Evolutionary conservation across 1,140 invertebrate species (phyloP).

Genomic region (Drosophila littoralis): DNA sequence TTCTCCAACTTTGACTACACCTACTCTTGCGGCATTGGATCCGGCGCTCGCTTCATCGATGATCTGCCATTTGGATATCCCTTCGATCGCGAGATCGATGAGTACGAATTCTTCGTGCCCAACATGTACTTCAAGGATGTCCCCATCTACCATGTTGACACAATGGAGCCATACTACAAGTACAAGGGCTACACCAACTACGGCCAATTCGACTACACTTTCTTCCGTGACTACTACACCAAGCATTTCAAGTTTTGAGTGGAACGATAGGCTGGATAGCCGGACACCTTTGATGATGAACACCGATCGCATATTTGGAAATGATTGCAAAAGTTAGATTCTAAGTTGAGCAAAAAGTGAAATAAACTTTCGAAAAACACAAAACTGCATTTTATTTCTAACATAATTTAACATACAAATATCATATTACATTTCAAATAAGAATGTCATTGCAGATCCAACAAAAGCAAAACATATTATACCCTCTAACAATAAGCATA

Average conservation of each 20-base stretch:
- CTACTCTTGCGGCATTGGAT: slow-evolving; percentile 74
- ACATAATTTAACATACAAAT: background rate
- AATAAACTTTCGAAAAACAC: slow-evolving; percentile 73
- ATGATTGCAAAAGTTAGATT: slow-evolving; percentile 39
- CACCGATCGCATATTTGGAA: slow-evolving; percentile 36
- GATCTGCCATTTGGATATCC: slow-evolving; percentile 84
- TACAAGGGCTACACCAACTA: slow-evolving; percentile 72
- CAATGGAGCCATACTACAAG: slow-evolving; percentile 67
- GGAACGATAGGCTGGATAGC: background rate
- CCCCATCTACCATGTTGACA: slow-evolving; percentile 67
- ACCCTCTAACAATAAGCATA: too few relatives aligned
- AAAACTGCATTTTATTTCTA: background rate
- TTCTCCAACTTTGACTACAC: slow-evolving; percentile 69
- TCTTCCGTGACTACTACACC: slow-evolving; percentile 73
- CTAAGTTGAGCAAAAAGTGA: slow-evolving; percentile 71
- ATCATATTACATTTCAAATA: too few relatives aligned
- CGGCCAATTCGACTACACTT: slow-evolving; percentile 71
- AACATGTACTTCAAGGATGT: slow-evolving; percentile 84
- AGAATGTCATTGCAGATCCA: too few relatives aligned
- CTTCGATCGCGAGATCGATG: slow-evolving; percentile 84
- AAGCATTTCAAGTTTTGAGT: slow-evolving; percentile 65
- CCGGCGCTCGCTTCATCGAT: slow-evolving; percentile 70
- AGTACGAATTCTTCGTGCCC: slow-evolving; percentile 82
- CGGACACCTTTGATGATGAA: slow-evolving; percentile 20
- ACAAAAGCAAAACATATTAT: too few relatives aligned